phyloP scores from a whole-genome alignment of 64 coral and sea anemone genomes.

The Platygyra sinensis region DNA sequence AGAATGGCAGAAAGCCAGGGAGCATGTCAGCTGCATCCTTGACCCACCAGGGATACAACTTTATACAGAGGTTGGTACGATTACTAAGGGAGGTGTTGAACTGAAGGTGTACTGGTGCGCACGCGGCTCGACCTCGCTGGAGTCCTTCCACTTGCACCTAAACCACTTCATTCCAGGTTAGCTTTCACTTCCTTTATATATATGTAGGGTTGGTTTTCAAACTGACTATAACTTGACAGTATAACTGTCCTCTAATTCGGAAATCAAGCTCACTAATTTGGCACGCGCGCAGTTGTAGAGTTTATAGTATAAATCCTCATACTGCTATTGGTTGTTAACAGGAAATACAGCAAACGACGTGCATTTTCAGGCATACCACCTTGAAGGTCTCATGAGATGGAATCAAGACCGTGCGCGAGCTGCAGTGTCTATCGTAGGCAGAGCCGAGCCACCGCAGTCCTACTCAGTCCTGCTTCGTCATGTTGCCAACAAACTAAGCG shows the following conservation, averaged over 20 bases:
- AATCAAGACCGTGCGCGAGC: conserved; percentile 23
- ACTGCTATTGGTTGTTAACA: background rate
- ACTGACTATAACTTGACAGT: too few relatives aligned
- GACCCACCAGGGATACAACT: conserved; percentile 4
- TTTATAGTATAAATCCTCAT: too few relatives aligned
- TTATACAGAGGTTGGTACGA: conserved; percentile 40
- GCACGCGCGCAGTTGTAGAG: too few relatives aligned
- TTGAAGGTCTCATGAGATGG: conserved; percentile 49
- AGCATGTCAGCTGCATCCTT: conserved; percentile 32
- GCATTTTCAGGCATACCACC: conserved; percentile 62
- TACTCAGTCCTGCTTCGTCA: background rate
- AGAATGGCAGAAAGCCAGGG: conserved; percentile 13
- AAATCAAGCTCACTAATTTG: too few relatives aligned
- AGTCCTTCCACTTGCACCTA: conserved; percentile 65
- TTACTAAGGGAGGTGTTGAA: too few relatives aligned
- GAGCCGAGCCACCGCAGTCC: background rate
- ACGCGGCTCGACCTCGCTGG: conserved; percentile 49
- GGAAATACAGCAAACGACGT: conserved; percentile 29
- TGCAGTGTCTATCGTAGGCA: background rate
- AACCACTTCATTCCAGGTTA: conserved; percentile 69
- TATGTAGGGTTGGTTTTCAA: too few relatives aligned
- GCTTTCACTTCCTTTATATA: background rate
- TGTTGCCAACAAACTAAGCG: conserved; percentile 4
- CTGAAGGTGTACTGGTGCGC: conserved; percentile 46
- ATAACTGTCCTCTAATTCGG: too few relatives aligned